phyloP scores from a whole-genome alignment of 35 echinoderm and acorn worm genomes.

The Lytechinus pictus region DNA sequence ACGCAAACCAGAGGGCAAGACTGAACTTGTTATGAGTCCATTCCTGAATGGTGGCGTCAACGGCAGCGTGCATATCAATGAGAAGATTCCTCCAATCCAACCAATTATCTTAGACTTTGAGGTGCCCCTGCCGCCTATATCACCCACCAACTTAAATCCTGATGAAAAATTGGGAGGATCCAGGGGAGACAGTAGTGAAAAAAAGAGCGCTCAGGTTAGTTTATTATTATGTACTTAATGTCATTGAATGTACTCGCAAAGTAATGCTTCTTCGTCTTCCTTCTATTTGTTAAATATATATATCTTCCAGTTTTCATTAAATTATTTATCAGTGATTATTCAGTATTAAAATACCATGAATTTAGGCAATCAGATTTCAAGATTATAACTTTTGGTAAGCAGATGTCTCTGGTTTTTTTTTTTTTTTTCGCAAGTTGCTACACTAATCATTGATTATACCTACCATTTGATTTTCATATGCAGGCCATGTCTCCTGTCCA shows the following conservation, averaged over 20 bases:
- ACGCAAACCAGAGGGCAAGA: constrained; percentile 12
- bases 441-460: not conserved
- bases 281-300: not conserved
- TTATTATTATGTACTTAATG: not conserved
- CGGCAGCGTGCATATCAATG: constrained; percentile 60
- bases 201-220: constrained; percentile 34
- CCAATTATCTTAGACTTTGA: constrained; percentile 94
- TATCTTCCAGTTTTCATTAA: not conserved
- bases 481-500: constrained; percentile 43
- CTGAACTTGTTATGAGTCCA: constrained; percentile 30
- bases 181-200: not conserved
- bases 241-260: not conserved
- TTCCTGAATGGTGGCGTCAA: constrained; percentile 39
- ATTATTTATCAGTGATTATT: not conserved
- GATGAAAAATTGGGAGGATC: constrained; percentile 41
- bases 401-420: not conserved
- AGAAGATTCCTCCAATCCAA: constrained; percentile 58
- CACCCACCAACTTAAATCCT: constrained; percentile 46
- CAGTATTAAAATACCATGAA: not conserved
- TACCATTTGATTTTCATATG: not conserved
- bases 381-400: not conserved
- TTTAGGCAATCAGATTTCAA: not conserved
- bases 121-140: constrained; percentile 71
- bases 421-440: not conserved
- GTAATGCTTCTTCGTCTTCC: not conserved